Evolutionary conservation across 1,140 invertebrate genomes (phyloP).

Genomic region (Nymphalis io): DNA sequence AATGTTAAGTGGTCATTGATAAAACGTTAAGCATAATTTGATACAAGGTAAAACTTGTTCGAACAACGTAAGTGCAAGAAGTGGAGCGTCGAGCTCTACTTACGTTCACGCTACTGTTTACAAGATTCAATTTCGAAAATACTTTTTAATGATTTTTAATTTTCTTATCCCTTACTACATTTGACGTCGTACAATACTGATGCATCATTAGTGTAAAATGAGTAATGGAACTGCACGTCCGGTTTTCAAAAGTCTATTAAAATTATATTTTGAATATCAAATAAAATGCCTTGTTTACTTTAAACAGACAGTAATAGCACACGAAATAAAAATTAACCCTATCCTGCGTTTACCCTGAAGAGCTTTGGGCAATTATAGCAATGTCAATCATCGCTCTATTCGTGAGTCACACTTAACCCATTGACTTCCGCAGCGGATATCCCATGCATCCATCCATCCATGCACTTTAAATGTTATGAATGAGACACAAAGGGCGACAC

Average conservation of each 20-base stretch:
- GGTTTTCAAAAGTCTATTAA: too few species aligned
- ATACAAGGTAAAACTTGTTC: conserved; percentile 38
- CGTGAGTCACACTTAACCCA: conserved; percentile 41
- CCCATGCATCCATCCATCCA: conserved; percentile 43
- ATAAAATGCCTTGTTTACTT: too few species aligned
- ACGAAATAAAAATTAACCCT: conserved; percentile 1
- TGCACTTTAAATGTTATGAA: conserved; percentile 52
- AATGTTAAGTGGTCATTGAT: conserved; percentile 20
- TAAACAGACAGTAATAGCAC: neutral
- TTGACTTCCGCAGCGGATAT: conserved; percentile 48
- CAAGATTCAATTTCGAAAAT: conserved; percentile 36
- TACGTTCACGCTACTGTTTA: conserved; percentile 30
- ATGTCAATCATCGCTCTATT: conserved; percentile 24
- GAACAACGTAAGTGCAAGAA: conserved; percentile 36
- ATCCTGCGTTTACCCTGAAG: neutral
- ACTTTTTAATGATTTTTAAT: conserved; percentile 29
- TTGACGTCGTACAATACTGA: conserved; percentile 11
- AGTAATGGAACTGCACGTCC: neutral
- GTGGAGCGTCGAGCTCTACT: conserved; percentile 34
- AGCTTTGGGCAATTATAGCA: conserved; percentile 16
- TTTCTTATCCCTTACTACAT: neutral
- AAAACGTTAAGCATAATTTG: conserved; percentile 30
- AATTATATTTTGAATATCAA: too few species aligned
- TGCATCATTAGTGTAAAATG: neutral
- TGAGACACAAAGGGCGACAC: conserved; percentile 62